Conservation (phyloP, 2,797 vertebrate species). For the Phrynocephalus forsythii region DNA sequence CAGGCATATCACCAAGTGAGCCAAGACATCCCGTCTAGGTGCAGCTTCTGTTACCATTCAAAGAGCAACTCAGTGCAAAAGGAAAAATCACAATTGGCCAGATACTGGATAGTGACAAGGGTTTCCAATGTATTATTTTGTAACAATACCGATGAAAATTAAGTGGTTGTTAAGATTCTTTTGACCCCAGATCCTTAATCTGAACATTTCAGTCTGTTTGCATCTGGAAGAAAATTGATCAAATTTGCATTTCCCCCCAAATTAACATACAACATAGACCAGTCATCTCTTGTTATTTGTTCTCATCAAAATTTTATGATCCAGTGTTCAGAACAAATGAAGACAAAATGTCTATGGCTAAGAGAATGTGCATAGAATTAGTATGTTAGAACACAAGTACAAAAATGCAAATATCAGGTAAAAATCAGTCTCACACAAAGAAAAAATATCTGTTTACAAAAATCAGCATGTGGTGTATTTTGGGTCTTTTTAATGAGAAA, state of each 20-base stretch:
- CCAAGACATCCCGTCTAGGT: too few species aligned
- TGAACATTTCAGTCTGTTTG: neutral
- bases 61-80: neutral
- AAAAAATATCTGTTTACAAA: too few species aligned
- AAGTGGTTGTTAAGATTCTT: too few species aligned
- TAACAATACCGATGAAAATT: neutral
- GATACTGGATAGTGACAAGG: neutral
- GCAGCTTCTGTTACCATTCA: neutral
- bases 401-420: neutral
- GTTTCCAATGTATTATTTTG: neutral
- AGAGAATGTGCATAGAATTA: too few species aligned
- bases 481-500: too few species aligned
- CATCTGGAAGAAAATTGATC: neutral
- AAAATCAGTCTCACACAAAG: neutral
- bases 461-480: too few species aligned
- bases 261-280: too few species aligned
- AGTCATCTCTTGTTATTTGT: too few species aligned
- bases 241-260: neutral
- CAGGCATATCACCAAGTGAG: neutral
- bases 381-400: neutral
- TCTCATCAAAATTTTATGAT: too few species aligned
- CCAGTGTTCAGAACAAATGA: neutral
- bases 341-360: neutral
- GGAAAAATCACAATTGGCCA: too few species aligned
- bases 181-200: too few species aligned